Evolutionary conservation across 2,797 vertebrate genomes (phyloP).

Genomic region (Zenarchopterus dispar): DNA sequence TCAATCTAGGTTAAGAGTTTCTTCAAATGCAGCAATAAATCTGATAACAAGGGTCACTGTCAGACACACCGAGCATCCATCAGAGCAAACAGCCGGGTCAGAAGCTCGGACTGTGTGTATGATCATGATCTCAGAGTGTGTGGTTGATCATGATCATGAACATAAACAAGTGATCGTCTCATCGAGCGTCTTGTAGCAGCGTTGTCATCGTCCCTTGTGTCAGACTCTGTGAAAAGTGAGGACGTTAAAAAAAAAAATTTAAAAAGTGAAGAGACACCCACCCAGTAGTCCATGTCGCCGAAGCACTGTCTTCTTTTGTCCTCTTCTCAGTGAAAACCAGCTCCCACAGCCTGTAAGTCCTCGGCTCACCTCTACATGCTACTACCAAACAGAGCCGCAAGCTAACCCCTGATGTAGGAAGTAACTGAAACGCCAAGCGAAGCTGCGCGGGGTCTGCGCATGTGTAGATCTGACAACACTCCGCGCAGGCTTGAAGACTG

Average conservation of each 20-base stretch:
- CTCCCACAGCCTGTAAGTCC: slow-evolving; percentile 43
- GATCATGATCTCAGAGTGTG: too few species aligned
- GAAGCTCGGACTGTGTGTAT: too few species aligned
- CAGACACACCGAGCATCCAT: neutral
- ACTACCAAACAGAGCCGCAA: slow-evolving; percentile 53
- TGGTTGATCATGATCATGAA: neutral
- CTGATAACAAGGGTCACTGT: neutral
- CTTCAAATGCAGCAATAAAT: too few species aligned
- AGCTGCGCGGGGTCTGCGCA: slow-evolving; percentile 24
- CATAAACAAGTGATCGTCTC: slow-evolving; percentile 28
- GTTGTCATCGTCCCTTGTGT: too few species aligned
- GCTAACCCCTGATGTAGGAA: slow-evolving; percentile 76
- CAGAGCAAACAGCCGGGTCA: too few species aligned
- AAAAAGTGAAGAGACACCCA: slow-evolving; percentile 60
- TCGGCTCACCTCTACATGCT: slow-evolving; percentile 69
- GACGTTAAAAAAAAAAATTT: neutral
- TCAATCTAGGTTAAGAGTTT: neutral
- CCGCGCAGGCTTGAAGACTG: too few species aligned
- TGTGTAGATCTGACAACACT: slow-evolving; percentile 42
- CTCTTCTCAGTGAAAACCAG: slow-evolving; percentile 45
- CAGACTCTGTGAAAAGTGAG: too few species aligned
- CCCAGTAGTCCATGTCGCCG: slow-evolving; percentile 82
- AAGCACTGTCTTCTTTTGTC: slow-evolving; percentile 21
- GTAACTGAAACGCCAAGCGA: slow-evolving; percentile 19
- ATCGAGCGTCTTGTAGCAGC: neutral